A percentile compares a stretch with the other conserved stretches of the same genome.
phyloP scores from a whole-genome alignment of 2,113 vertebrate genomes.

The Hemibagrus wyckioides region DNA sequence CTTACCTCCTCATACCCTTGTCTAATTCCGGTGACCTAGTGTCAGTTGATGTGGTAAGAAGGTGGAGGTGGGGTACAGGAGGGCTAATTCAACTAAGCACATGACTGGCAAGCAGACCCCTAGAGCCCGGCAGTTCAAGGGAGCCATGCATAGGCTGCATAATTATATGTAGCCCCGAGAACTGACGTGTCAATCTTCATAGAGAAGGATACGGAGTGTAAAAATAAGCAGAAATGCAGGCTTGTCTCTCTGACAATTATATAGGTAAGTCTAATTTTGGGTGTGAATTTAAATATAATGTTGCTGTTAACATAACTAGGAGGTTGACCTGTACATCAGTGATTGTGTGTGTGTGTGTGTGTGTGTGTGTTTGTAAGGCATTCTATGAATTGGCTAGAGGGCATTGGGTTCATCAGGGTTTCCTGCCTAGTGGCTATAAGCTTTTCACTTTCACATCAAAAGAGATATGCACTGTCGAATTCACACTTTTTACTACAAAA shows the following conservation, averaged over 20 bases:
- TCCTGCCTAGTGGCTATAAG: background rate
- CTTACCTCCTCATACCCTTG: conserved; percentile 20
- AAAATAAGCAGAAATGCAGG: conserved; percentile 31
- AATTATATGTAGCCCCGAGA: conserved; percentile 51
- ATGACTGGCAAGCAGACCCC: conserved; percentile 67
- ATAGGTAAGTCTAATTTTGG: background rate
- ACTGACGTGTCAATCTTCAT: conserved; percentile 54
- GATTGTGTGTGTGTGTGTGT: background rate
- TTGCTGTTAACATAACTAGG: background rate
- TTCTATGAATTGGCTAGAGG: background rate
- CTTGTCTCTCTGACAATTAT: conserved; percentile 20
- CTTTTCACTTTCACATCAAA: background rate
- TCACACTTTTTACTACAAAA: background rate
- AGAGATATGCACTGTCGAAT: background rate
- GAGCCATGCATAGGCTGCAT: conserved; percentile 47
- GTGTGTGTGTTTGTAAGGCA: background rate
- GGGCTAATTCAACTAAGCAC: conserved; percentile 50
- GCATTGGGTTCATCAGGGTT: background rate
- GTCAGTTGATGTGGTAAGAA: conserved; percentile 37
- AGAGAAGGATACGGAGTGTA: conserved; percentile 26
- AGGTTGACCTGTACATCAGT: background rate
- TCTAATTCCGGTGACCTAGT: conserved; percentile 41
- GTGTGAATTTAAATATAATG: background rate
- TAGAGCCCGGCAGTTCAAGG: conserved; percentile 45
- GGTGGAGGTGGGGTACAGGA: conserved; percentile 19